A percentile compares a stretch with the other conserved stretches of the same genome.
Evolutionary conservation across 2,113 vertebrate genomes (phyloP).

Genomic region (Boleophthalmus pectinirostris): DNA sequence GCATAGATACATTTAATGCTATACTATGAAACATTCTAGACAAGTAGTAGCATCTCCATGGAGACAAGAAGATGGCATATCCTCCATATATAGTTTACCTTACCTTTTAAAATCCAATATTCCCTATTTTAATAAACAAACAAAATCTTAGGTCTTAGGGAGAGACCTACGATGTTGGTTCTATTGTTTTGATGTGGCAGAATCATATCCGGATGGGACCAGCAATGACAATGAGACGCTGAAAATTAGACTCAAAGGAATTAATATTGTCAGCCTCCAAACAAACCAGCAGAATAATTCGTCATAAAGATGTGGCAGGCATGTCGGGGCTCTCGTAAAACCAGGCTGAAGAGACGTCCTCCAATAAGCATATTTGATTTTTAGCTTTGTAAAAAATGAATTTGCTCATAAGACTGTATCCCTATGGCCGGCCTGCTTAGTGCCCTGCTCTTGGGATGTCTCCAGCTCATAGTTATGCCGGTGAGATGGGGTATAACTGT

Average conservation of each 20-base stretch:
- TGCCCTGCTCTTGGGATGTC: constrained; percentile 48
- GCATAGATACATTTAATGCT: no score
- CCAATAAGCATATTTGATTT: constrained; percentile 7
- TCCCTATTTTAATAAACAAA: background rate
- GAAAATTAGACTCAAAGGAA: constrained; percentile 4
- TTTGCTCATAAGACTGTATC: constrained; percentile 18
- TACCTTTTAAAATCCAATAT: no score
- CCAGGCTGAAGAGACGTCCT: background rate
- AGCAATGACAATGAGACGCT: constrained; percentile 1
- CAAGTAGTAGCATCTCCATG: no score
- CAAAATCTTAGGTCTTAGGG: background rate
- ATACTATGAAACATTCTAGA: no score
- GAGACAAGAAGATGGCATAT: no score
- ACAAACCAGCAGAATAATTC: background rate
- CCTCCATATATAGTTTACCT: no score
- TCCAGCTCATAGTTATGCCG: constrained; percentile 66
- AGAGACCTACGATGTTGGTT: background rate
- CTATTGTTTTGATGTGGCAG: background rate
- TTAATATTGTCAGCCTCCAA: constrained; percentile 2
- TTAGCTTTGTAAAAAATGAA: constrained; percentile 17
- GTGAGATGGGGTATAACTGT: constrained; percentile 63
- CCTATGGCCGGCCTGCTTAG: constrained; percentile 34
- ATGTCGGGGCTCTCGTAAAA: background rate
- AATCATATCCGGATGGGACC: constrained; percentile 9
- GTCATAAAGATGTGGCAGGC: background rate